These are phyloP conservation scores for Tyrannus savana DNA, from an alignment of 2,113 vertebrate genomes.

Conservation along the genomic window DNA sequence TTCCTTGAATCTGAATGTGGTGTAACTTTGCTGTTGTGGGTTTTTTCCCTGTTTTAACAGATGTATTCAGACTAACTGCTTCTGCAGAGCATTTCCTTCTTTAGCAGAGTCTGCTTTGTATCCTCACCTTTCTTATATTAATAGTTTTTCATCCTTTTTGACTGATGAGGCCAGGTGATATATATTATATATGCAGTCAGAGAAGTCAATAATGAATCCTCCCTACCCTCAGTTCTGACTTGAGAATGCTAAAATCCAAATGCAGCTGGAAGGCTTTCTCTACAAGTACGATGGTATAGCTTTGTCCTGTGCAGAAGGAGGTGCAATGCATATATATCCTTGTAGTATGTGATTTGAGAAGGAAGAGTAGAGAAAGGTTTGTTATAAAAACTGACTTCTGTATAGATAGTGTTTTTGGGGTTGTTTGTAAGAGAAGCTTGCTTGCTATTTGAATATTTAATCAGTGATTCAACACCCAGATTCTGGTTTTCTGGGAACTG, in stretches of 20 bases:
- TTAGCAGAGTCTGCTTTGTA: neutral
- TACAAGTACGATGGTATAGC: neutral
- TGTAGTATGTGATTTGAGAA: neutral
- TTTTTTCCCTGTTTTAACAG: neutral
- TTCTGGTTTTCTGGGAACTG: neutral
- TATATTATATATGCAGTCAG: neutral
- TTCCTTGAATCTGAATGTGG: neutral
- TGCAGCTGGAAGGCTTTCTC: neutral
- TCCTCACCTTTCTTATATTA: neutral
- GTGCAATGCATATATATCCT: neutral
- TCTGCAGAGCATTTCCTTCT: neutral
- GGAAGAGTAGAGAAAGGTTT: neutral
- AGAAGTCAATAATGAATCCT: neutral
- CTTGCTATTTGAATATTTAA: neutral
- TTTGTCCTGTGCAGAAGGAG: neutral
- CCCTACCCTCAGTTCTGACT: neutral
- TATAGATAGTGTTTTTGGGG: neutral
- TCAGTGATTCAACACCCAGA: neutral
- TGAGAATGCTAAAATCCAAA: neutral
- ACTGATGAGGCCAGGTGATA: neutral
- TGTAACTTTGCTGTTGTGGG: neutral
- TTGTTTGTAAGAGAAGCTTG: neutral
- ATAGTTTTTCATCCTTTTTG: neutral
- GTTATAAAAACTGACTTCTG: neutral
- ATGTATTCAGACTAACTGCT: neutral